phyloP scores from a whole-genome alignment of 2,113 vertebrate genomes.

The Crotalus horridus region DNA sequence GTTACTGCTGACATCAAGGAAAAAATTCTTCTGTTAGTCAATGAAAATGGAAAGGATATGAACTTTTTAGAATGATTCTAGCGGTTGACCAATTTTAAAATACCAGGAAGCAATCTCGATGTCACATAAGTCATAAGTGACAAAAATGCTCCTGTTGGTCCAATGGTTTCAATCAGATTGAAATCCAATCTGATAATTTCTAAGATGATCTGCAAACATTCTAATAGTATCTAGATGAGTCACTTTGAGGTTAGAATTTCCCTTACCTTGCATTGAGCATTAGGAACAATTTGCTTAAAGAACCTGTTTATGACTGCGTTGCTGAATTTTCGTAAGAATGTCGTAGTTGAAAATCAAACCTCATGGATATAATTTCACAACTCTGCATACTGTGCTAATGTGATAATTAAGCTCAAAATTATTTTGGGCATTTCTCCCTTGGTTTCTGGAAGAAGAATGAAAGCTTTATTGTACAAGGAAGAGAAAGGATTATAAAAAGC shows the following conservation, averaged over 20 bases:
- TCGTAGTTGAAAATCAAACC: background rate
- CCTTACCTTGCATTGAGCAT: background rate
- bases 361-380: background rate
- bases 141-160: background rate
- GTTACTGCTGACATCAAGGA: background rate
- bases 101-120: constrained; percentile 48
- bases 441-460: background rate
- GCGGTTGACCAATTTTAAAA: background rate
- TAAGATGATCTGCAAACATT: background rate
- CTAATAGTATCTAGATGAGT: background rate
- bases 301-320: background rate
- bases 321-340: background rate
- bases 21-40: constrained; percentile 23
- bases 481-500: background rate
- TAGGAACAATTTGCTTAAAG: background rate
- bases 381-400: background rate
- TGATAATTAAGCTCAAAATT: background rate
- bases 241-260: background rate
- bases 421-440: background rate
- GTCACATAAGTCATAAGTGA: background rate
- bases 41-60: background rate
- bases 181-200: constrained; percentile 1
- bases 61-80: background rate
- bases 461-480: background rate
- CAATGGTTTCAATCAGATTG: background rate